Evolutionary conservation across 64 coral and sea anemone genomes (phyloP).

Genomic region (Acropora tenuis): DNA sequence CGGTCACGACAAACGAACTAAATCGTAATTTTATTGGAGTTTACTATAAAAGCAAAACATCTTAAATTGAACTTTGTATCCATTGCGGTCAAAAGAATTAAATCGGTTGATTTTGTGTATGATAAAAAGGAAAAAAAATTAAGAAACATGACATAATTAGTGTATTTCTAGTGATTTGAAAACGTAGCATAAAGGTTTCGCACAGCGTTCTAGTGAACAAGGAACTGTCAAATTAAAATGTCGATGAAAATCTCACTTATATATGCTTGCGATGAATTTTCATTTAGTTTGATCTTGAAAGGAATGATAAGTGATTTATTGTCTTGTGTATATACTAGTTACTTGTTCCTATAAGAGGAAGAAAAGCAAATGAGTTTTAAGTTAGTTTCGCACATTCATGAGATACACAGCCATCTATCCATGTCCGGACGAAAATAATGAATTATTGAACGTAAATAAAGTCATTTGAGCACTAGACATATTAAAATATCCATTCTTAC

Average conservation of each 20-base stretch:
- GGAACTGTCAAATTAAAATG: no score
- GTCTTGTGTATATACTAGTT: not conserved
- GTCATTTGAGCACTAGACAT: no score
- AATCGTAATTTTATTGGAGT: not conserved
- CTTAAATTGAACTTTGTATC: conserved; percentile 19
- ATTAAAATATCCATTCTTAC: no score
- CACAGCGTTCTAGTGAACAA: no score
- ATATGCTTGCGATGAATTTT: not conserved
- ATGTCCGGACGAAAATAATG: conserved; percentile 31
- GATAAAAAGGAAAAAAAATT: not conserved
- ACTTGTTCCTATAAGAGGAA: not conserved
- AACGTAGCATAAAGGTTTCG: no score
- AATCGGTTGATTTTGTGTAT: conserved; percentile 2
- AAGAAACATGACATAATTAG: not conserved
- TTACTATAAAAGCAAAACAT: not conserved
- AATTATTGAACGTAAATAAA: conserved; percentile 21
- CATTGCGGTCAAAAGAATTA: conserved; percentile 15
- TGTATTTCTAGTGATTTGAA: no score
- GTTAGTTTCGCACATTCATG: no score
- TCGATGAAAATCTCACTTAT: no score
- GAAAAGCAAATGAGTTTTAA: not conserved
- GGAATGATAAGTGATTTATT: not conserved
- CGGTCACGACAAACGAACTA: not conserved
- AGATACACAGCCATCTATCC: not conserved
- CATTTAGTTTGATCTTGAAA: not conserved